These are phyloP conservation scores for Characodon lateralis DNA, from an alignment of 2,797 vertebrate species.

Conservation along the genomic window DNA sequence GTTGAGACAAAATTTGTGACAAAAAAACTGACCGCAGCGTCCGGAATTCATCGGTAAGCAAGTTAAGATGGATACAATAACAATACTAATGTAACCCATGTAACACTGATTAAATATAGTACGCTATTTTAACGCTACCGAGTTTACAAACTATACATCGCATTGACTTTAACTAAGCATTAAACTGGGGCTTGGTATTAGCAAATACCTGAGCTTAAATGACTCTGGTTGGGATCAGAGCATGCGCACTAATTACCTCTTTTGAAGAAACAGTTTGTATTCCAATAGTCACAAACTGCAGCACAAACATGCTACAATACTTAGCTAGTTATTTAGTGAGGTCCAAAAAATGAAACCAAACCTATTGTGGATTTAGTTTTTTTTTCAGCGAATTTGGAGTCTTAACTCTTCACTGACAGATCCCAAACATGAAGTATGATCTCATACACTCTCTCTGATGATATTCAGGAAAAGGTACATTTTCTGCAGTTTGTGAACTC, in stretches of 20 bases:
- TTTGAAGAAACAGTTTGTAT: conserved; percentile 60
- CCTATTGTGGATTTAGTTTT: not conserved
- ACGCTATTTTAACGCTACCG: not conserved
- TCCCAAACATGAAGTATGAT: not conserved
- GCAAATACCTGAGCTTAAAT: not conserved
- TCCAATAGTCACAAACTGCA: conserved; percentile 58
- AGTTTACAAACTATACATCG: not conserved
- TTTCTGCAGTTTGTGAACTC: not conserved
- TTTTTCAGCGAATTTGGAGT: not conserved
- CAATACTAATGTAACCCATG: not conserved
- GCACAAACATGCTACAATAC: conserved; percentile 52
- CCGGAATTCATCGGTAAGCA: not conserved
- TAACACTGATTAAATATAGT: not conserved
- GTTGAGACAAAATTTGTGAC: not conserved
- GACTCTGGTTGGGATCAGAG: not conserved
- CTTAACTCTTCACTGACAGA: not conserved
- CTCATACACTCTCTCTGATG: not conserved
- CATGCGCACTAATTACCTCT: conserved; percentile 51
- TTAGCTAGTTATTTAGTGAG: conserved; percentile 40
- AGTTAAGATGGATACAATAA: not conserved
- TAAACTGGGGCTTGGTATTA: not conserved
- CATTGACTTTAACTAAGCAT: not conserved
- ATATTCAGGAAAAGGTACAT: not conserved
- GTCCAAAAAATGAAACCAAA: conserved; percentile 8
- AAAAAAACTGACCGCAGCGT: not conserved